phyloP scores from a whole-genome alignment of 2,888 invertebrate genomes.

The Adelphocoris suturalis region DNA sequence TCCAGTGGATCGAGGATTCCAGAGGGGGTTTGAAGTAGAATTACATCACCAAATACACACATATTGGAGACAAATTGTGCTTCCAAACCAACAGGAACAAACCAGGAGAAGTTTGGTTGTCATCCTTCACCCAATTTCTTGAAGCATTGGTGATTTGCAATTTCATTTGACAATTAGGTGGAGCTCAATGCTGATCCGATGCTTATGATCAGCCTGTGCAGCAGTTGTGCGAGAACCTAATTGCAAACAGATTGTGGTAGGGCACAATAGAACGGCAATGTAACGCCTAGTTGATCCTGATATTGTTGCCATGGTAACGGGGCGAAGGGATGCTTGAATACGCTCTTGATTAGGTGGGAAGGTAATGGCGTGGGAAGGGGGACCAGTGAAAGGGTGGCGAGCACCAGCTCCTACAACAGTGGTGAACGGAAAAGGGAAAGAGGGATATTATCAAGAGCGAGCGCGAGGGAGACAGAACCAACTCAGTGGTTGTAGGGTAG shows the following conservation, averaged over 20 bases:
- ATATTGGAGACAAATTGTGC: no score
- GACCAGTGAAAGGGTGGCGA: constrained; percentile 15
- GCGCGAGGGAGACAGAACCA: background rate
- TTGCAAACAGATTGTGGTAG: constrained; percentile 71
- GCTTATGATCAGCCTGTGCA: background rate
- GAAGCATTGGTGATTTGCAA: no score
- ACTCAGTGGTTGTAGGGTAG: background rate
- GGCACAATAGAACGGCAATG: constrained; percentile 69
- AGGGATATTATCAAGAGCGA: background rate
- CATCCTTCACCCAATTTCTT: no score
- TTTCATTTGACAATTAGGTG: no score
- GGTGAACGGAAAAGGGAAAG: background rate
- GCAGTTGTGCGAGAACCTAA: constrained; percentile 53
- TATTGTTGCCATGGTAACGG: constrained; percentile 69
- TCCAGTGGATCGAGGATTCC: no score
- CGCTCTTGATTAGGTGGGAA: constrained; percentile 55
- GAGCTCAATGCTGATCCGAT: no score
- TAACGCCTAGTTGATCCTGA: constrained; percentile 71
- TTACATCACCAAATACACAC: no score
- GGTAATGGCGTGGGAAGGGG: constrained; percentile 22
- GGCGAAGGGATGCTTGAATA: constrained; percentile 51
- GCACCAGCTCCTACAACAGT: background rate
- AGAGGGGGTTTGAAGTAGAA: no score
- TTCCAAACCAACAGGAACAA: no score
- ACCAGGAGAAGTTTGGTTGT: no score